Evolutionary conservation across 2,888 invertebrate genomes (phyloP), one percentile per base, ranked within the genome.

Genomic region (Andrena haemorrhoa): DNA sequence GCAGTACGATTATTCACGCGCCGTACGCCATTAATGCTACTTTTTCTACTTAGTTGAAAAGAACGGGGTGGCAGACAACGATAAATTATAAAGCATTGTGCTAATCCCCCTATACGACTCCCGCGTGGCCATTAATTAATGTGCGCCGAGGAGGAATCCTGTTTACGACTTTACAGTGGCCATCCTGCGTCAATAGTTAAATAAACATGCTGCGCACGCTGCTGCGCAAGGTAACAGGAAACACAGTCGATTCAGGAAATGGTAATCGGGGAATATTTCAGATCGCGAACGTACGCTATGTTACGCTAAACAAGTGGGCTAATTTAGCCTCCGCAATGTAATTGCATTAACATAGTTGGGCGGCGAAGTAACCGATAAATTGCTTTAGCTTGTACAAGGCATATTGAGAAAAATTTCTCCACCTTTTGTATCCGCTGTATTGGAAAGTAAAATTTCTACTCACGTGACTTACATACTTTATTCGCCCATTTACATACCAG

Each of bases 271-370:
- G 41, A 53, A n/a, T 6, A 51, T 35, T 64, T 69, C 10, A 72
- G 16, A 79, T 64, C 49, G 41, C 12, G 20, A 64, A 74, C 49
- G 16, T 58, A 60, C 60, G 66, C 26, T 26, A 56, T 58, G 66
- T 68, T 64, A 70, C 51, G 33, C 70, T 70, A 65, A 79, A 65
- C 76, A 79, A 79, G 41, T 79, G 60, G 75, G 23, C 20, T 51
- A 60, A 41, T 31, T 56, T 69, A 69, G 53, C 56, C 70, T 5
- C 6, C 26, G 65, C 23, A 10, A 51, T 49, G 33, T 79, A 69
- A 75, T 79, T 64, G 58, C 69, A 64, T 75, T 75, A 69, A 69
- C 68, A 63, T 68, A 53, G 16, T 26, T 23, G 10, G 23, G 5
- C n/a, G 12, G 31, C 41, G 41, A 41, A 41, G 41, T 41, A 41